These are phyloP conservation scores for Clamator glandarius DNA, from an alignment of 2,797 vertebrate species.

Conservation along the genomic window DNA sequence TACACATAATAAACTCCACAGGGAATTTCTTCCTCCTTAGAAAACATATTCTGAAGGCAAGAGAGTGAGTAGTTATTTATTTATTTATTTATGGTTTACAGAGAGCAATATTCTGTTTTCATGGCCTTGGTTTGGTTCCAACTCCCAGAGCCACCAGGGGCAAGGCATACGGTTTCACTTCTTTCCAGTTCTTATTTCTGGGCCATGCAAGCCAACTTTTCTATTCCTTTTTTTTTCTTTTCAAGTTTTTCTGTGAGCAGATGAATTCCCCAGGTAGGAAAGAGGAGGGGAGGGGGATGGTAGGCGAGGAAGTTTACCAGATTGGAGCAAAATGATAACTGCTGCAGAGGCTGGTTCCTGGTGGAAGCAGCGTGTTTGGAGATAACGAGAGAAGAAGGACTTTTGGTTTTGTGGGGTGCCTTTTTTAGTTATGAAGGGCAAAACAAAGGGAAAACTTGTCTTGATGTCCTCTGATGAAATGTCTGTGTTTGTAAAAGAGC, in stretches of 20 bases:
- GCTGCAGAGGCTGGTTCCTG: background rate
- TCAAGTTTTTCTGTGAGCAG: background rate
- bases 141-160: background rate
- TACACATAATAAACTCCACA: constrained; percentile 60
- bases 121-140: constrained; percentile 44
- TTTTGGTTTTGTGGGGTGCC: background rate
- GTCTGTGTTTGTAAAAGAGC: constrained; percentile 28
- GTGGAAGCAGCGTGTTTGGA: background rate
- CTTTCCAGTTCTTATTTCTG: constrained; percentile 19
- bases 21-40: constrained; percentile 52
- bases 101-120: constrained; percentile 48
- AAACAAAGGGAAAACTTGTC: constrained; percentile 23
- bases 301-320: background rate
- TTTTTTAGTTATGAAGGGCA: constrained; percentile 5
- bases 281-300: background rate
- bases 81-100: constrained; percentile 55
- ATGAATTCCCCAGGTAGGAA: constrained; percentile 42
- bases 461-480: constrained; percentile 27
- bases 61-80: constrained; percentile 17
- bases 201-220: constrained; percentile 11
- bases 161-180: background rate
- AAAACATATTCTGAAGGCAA: constrained; percentile 12
- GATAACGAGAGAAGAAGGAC: background rate
- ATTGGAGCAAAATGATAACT: background rate
- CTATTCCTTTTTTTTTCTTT: constrained; percentile 3